A percentile compares a stretch with the other conserved stretches of the same genome.
These are phyloP conservation scores for Zaprionus taronus DNA, from an alignment of 1,140 invertebrate species.

Conservation along the genomic window DNA sequence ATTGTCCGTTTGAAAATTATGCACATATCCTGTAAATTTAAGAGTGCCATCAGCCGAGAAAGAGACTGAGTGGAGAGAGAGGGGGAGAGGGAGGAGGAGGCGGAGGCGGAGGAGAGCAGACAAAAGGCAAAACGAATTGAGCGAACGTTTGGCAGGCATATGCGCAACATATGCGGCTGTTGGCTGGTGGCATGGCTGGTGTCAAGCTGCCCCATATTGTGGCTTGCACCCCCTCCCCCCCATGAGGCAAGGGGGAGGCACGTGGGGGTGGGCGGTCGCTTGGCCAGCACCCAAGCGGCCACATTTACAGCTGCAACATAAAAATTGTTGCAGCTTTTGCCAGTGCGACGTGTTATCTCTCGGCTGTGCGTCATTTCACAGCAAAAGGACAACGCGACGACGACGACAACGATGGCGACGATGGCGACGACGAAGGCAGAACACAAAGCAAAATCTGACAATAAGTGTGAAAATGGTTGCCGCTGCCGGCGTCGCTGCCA, in stretches of 20 bases:
- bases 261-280: background rate
- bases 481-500: constrained; percentile 29
- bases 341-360: constrained; percentile 72
- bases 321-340: constrained; percentile 66
- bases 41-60: constrained; percentile 57
- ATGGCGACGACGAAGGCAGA: constrained; percentile 44
- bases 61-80: constrained; percentile 6
- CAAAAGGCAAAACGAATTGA: constrained; percentile 80
- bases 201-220: constrained; percentile 7
- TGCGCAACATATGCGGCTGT: constrained; percentile 51
- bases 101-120: constrained; percentile 16
- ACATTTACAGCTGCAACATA: constrained; percentile 63
- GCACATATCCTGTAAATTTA: constrained; percentile 80
- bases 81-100: background rate
- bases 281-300: constrained; percentile 22
- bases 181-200: constrained; percentile 9
- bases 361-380: constrained; percentile 80
- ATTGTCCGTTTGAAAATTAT: constrained; percentile 71
- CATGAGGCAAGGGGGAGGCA: background rate
- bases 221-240: background rate
- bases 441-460: constrained; percentile 81
- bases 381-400: constrained; percentile 44
- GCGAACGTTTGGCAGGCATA: constrained; percentile 57
- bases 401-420: background rate
- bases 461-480: constrained; percentile 79